Base-by-base conservation (phyloP, 1,140 invertebrate genomes). In the Holotrichia oblita region DNA sequence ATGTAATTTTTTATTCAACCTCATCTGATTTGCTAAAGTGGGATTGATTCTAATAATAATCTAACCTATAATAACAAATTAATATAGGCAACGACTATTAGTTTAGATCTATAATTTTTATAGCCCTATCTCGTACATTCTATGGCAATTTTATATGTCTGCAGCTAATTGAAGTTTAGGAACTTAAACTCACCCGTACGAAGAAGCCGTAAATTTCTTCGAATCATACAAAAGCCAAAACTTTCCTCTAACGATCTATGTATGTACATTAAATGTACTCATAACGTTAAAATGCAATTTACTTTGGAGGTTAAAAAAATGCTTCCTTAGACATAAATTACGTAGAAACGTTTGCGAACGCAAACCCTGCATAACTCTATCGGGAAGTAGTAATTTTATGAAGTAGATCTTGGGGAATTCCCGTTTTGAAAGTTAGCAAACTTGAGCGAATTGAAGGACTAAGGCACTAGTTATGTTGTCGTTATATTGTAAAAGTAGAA, bases 341-440 rank as follows among this genome's bases (percentile, higher is more conserved):
- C n/a, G n/a, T 12, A n/a, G 44, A 48, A 48, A 48, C 0, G 1
- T 3, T 48, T 48, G 12, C 12, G 44, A 48, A n/a, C 44, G 12
- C 0, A 42, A 48, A 48, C 12, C 44, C 8, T 12, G n/a, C 12
- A 48, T 8, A 48, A n/a, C 44, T 48, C 12, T 42, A 12, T 42
- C n/a, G 41, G 41, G 41, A 14, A 12, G 44, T 48, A 12, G 8
- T n/a, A 48, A 48, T 48, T 48, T 48, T 12, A 48, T 48, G 12
- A 48, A 48, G 44, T 48, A 12, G 44, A 48, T 48, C 12, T 48
- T 48, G 3, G 44, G 44, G 6, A 48, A 48, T 48, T 12, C 44
- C n/a, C 44, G 12, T 48, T 48, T 48, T 48, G 44, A 48, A 48
- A 48, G 44, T 48, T 48, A 12, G 44, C 44, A 48, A 48, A 48